Evolutionary conservation across 53 echinoderm and acorn worm genomes (phyloP), one percentile per base, ranked within the genome.

Genomic region (Echinarachnius parma): DNA sequence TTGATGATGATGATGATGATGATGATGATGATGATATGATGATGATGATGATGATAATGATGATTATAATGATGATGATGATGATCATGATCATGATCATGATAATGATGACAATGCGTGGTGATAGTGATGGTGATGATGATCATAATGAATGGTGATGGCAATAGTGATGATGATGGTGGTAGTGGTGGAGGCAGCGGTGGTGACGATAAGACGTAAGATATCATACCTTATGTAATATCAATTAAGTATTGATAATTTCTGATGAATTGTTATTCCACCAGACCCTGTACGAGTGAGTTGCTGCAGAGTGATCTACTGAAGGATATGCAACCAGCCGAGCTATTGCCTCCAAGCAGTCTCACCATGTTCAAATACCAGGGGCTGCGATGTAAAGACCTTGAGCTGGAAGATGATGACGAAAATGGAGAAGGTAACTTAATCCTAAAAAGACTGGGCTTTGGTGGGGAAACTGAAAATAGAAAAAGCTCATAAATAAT

Each of bases 341-440:
- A 80, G 31, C 32, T 75, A 1, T 81, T 85, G 4, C 79, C 77
- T 19, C 84, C 85, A 49, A 83, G 75, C 57, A 83, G 56, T 22
- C 64, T 88, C 25, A 91, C 98, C 23, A 80, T 98, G 88, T 98
- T 98, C 60, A 81, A 84, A 72, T 90, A 86, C 58, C 80, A 85
- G 15, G 91, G 91, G 7, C 48, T 98, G 18, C 35, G 98, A 53
- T 88, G 91, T 75, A 79, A 80, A 50, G 91, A 91, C 46, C 78
- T 98, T 20, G 78, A 91, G 33, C 80, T 98, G 4, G 53, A 77
- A 14, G 22, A 62, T 15, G 52, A 49, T 20, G 66, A 64, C 24
- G 66, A 22, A 19, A 31, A 36, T 7, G 27, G 31, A 11, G 47
- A 69, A 80, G 59, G 33, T 59, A 47, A 27, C 20, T 50, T 39